These are phyloP conservation scores for Homalodisca vitripennis DNA, from an alignment of 1,140 invertebrate genomes.

Conservation along the genomic window DNA sequence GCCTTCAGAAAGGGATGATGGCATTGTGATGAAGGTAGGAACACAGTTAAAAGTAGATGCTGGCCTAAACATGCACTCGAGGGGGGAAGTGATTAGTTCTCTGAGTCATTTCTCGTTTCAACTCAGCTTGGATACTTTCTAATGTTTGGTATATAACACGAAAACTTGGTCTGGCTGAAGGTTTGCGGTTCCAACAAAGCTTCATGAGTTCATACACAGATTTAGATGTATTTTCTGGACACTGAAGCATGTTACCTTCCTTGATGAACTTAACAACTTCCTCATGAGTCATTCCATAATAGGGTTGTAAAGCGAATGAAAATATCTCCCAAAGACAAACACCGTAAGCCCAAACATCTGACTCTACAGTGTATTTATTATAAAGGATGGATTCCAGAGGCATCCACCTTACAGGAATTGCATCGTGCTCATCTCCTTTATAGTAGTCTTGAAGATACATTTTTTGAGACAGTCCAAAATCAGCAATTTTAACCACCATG, in stretches of 20 bases:
- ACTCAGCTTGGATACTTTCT: constrained; percentile 61
- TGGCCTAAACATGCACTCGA: constrained; percentile 29
- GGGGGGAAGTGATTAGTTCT: constrained; percentile 22
- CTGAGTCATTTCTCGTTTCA: constrained; percentile 44
- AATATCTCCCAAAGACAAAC: constrained; percentile 95
- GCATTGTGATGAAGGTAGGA: too few species aligned
- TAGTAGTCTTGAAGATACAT: constrained; percentile 91
- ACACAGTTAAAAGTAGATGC: too few species aligned
- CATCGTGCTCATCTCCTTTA: constrained; percentile 90
- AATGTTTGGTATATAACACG: constrained; percentile 67
- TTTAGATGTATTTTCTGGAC: constrained; percentile 87
- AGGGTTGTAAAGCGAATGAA: constrained; percentile 89
- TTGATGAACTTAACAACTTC: constrained; percentile 93
- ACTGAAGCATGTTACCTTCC: constrained; percentile 82
- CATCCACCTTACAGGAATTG: constrained; percentile 94
- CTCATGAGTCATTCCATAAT: constrained; percentile 93
- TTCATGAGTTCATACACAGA: constrained; percentile 92
- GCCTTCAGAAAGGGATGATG: too few species aligned
- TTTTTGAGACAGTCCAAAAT: constrained; percentile 92
- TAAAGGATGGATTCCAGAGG: constrained; percentile 92
- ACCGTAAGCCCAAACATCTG: constrained; percentile 93
- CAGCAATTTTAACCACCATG: constrained; percentile 95
- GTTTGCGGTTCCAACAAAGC: constrained; percentile 87
- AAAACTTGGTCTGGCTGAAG: constrained; percentile 81
- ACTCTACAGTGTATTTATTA: constrained; percentile 91